These are phyloP conservation scores for Styela clava DNA, from an alignment of 23 tunicate species.

Conservation along the genomic window DNA sequence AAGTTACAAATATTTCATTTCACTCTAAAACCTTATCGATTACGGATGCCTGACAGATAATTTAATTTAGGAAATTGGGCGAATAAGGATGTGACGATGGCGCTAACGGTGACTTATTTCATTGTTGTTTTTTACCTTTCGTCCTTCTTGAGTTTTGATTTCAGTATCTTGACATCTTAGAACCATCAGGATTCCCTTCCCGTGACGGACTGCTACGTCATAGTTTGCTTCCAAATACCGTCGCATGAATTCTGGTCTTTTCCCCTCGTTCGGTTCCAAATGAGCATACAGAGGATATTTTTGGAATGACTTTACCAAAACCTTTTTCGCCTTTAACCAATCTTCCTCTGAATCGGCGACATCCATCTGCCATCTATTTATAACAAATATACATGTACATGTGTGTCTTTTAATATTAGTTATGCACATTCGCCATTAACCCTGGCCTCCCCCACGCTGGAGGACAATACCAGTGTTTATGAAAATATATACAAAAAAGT, in stretches of 20 bases:
- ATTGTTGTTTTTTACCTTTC: neutral
- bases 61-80: no score
- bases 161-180: slow-evolving; percentile 28
- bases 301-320: slow-evolving; percentile 53
- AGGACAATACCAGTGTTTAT: no score
- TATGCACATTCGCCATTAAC: no score
- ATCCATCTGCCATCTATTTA: neutral
- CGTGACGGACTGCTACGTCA: slow-evolving; percentile 74
- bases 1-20: no score
- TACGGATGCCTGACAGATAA: no score
- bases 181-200: slow-evolving; percentile 55
- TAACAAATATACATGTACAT: no score
- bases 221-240: slow-evolving; percentile 74
- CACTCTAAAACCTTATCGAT: no score
- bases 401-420: no score
- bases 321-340: slow-evolving; percentile 45
- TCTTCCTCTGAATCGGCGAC: slow-evolving; percentile 6
- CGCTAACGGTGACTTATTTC: neutral
- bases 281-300: slow-evolving; percentile 78
- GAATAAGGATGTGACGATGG: no score
- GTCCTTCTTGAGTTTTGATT: neutral
- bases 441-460: no score
- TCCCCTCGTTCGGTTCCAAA: slow-evolving; percentile 55
- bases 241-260: slow-evolving; percentile 63
- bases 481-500: no score